Conservation (phyloP, 2,797 vertebrate genomes). For the Dendrocincla fuliginosa region DNA sequence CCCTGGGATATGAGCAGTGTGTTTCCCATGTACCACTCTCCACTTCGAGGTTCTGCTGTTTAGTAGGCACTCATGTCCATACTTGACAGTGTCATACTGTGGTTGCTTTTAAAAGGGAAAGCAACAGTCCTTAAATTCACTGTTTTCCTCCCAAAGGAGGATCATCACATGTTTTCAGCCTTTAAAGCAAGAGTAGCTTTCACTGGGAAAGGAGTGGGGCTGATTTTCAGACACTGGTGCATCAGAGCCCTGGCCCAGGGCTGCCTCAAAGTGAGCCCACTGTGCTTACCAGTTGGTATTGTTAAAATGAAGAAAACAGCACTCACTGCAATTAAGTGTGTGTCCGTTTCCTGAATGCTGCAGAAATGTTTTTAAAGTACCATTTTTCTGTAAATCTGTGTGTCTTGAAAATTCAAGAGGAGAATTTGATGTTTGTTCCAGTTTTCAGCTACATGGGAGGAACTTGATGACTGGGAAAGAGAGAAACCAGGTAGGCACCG, state of each 20-base stretch:
- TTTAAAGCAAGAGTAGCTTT: not conserved
- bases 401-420: not conserved
- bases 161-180: not conserved
- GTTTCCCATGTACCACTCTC: not conserved
- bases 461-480: not conserved
- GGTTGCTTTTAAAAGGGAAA: not conserved
- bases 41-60: not conserved
- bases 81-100: not conserved
- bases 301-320: not conserved
- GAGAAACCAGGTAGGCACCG: not conserved
- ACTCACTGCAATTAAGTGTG: rapidly evolving
- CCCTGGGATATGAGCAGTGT: not conserved
- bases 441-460: not conserved
- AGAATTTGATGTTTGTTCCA: not conserved
- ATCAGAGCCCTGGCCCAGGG: not conserved
- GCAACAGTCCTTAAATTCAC: not conserved
- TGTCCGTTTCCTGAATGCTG: not conserved
- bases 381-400: not conserved
- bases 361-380: not conserved
- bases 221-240: not conserved
- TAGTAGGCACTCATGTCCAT: not conserved
- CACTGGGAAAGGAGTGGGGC: not conserved
- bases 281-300: not conserved
- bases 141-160: not conserved
- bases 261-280: not conserved